Evolutionary conservation across 2,797 vertebrate genomes (phyloP).

Genomic region (Ctenosaura bakeri): DNA sequence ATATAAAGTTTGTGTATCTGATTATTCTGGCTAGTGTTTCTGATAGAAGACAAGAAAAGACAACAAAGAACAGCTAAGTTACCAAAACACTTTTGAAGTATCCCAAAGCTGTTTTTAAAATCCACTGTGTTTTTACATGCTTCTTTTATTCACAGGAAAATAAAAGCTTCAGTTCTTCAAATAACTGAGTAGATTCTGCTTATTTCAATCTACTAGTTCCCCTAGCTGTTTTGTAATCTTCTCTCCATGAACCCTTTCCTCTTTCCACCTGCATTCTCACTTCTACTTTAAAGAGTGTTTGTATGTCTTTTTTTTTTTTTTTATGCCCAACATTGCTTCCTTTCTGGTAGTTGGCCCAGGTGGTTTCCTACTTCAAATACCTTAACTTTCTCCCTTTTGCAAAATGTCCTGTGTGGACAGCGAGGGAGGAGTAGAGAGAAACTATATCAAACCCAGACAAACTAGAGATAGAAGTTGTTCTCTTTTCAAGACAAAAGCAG

Average conservation of each 20-base stretch:
- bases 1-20: not conserved
- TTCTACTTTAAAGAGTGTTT: slow-evolving; percentile 3
- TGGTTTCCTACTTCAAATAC: not conserved
- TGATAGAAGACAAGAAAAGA: not conserved
- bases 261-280: not conserved
- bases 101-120: slow-evolving; percentile 11
- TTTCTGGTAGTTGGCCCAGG: not conserved
- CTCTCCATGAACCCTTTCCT: not conserved
- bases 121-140: not conserved
- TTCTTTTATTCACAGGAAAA: slow-evolving; percentile 15
- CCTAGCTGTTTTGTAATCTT: not conserved
- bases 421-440: not conserved
- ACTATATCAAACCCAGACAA: not conserved
- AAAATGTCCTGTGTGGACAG: not conserved
- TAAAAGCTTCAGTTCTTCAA: slow-evolving; percentile 22
- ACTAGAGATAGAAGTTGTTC: slow-evolving; percentile 15
- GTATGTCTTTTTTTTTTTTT: slow-evolving; percentile 18
- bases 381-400: not conserved
- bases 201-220: not conserved
- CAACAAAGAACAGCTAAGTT: not conserved
- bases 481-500: slow-evolving; percentile 42
- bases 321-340: not conserved
- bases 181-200: not conserved
- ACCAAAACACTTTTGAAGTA: slow-evolving; percentile 22
- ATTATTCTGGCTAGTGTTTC: not conserved